Conservation (phyloP, 2,797 vertebrate genomes). For the Tenualosa thibaudeaui region DNA sequence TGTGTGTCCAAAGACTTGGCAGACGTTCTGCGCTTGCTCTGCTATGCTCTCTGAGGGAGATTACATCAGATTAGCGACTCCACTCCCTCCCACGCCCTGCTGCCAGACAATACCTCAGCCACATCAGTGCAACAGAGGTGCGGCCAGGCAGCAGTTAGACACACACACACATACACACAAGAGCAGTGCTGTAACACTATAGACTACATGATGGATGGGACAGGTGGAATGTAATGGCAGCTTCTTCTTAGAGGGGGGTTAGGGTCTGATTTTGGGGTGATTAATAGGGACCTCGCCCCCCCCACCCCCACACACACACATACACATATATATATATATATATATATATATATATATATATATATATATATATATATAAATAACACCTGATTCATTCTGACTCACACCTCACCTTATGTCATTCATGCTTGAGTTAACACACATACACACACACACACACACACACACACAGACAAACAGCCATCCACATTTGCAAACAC, state of each 20-base stretch:
- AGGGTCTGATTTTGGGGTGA: neutral
- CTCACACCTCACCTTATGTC: conserved; percentile 25
- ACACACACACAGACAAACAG: neutral
- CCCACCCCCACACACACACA: neutral
- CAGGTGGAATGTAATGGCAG: neutral
- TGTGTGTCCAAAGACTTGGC: neutral
- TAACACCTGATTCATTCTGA: no score
- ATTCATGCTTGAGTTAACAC: neutral
- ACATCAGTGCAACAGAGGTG: neutral
- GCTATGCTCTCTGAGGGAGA: neutral
- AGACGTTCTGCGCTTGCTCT: neutral
- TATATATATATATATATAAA: neutral
- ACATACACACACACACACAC: neutral
- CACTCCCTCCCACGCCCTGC: neutral
- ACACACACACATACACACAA: neutral
- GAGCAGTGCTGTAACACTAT: neutral
- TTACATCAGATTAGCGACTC: conserved; percentile 10
- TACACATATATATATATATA: neutral
- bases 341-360: neutral
- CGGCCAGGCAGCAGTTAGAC: neutral
- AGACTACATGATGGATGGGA: neutral
- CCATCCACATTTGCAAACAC: neutral
- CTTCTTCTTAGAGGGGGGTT: neutral
- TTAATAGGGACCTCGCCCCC: neutral
- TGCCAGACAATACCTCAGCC: conserved; percentile 11